A percentile compares a stretch with the other conserved stretches of the same genome.
phyloP scores from a whole-genome alignment of 1,140 invertebrate genomes.

The Aphis craccivora region DNA sequence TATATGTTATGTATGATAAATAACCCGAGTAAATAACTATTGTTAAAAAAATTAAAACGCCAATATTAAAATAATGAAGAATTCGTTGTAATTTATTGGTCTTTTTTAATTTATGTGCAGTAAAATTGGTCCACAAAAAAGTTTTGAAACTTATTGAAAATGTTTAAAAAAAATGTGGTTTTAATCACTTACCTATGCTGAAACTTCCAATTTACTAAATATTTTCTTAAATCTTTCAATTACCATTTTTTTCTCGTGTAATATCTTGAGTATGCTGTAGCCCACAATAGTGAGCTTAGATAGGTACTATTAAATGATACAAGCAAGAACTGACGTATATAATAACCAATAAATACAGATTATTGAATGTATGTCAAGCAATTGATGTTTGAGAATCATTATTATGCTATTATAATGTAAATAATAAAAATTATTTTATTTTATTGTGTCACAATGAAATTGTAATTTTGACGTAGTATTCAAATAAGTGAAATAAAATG shows the following conservation, averaged over 20 bases:
- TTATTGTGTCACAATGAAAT: background rate
- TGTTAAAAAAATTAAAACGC: no score
- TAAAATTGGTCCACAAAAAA: background rate
- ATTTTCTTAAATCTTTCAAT: background rate
- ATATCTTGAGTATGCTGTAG: background rate
- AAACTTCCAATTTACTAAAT: no score
- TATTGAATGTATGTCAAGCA: background rate
- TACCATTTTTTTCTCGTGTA: background rate
- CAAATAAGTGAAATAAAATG: background rate
- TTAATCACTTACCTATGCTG: no score
- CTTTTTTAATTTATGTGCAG: no score
- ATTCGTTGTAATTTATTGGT: background rate
- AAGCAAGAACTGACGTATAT: background rate
- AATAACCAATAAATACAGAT: background rate
- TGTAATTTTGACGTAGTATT: background rate
- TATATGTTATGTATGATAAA: background rate
- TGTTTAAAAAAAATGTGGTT: no score
- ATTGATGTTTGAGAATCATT: background rate
- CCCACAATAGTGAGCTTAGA: background rate
- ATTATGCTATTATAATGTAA: background rate
- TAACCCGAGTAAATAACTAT: background rate
- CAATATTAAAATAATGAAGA: no score
- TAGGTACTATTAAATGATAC: background rate
- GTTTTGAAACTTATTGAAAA: no score
- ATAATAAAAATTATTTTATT: background rate